Evolutionary conservation across 2,797 vertebrate species (phyloP), one percentile per base, ranked within the genome.

Genomic region (Selene dorsalis): DNA sequence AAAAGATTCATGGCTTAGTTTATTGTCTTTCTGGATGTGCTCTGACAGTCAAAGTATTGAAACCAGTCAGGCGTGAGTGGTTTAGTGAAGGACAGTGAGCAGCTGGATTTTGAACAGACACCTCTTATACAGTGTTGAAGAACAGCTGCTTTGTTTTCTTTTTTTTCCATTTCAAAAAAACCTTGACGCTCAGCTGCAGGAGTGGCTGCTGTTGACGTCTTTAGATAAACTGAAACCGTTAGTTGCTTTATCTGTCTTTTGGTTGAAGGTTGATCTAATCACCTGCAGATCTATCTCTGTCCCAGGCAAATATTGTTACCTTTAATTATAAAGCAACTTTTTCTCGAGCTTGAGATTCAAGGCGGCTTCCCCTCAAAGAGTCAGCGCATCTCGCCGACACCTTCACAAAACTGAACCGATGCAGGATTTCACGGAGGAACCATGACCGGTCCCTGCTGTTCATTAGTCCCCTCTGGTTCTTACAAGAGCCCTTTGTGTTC

Each of bases 401-500:
- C 53, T 41, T 4, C 6, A 20, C 10, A 47, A 14, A 66, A 77
- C 22, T 22, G 1, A 45, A 48, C 18, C 47, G 12, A 62, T 22
- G 59, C 16, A 16, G 28, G 43, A 12, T 66, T 66, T 57, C 43
- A 28, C 48, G 18, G 39, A 43, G 56, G 28, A 48, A 5, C 20
- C 41, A 50, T 39, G 41, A 16, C 48, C 2, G 39, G 6, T 24
- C 22, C 28, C 9, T 28, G 45, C 28, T 47, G 57, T 47, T 73
- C 41, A 65, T 75, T 53, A 70, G 43, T 65, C 35, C 30, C 13
- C 28, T 69, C 47, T 63, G 30, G n/a, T 58, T 73, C 45, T 58
- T 3, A 75, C 35, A 47, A 28, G 39, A 66, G 28, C 14, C 11
- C 26, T 2, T 41, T 77, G 64, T 74, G 53, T 83, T 76, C 58